Percentiles rank a stretch among this genome's conserved stretches.
phyloP scores from a whole-genome alignment of 2,888 invertebrate species.

The Ephialtes manifestator region DNA sequence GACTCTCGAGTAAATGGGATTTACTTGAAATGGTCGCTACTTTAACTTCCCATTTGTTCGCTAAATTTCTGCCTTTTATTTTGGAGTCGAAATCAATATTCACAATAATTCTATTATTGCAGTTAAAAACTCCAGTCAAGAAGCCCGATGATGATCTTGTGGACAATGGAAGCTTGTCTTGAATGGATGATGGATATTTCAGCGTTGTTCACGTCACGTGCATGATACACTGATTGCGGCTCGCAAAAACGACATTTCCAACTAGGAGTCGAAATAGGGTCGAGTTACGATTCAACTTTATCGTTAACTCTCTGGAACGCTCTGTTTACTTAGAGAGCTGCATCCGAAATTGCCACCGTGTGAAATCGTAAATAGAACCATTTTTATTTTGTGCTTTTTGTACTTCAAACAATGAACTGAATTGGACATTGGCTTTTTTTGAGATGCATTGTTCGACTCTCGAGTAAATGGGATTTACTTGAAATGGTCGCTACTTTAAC shows the following conservation, averaged over 20 bases:
- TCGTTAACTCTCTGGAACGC: background rate
- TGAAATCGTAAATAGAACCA: background rate
- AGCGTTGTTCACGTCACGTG: slow-evolving; percentile 27
- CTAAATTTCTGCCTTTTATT: no score
- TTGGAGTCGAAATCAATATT: no score
- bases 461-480: background rate
- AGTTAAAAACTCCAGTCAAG: no score
- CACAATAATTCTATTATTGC: no score
- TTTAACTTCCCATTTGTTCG: no score
- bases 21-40: no score
- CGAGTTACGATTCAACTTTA: background rate
- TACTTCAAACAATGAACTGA: background rate
- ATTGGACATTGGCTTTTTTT: no score
- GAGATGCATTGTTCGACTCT: no score
- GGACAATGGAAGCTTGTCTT: no score
- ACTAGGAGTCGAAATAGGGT: background rate
- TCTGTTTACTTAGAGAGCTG: background rate
- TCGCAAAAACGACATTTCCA: background rate
- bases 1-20: no score
- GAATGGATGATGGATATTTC: no score
- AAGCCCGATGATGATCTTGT: no score
- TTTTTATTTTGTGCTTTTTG: background rate
- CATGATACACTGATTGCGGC: slow-evolving; percentile 15
- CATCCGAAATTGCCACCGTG: background rate
- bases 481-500: background rate